These are phyloP conservation scores for Tethya wilhelma DNA, from an alignment of 37 sponge, comb jelly and placozoan genomes.

Conservation along the genomic window DNA sequence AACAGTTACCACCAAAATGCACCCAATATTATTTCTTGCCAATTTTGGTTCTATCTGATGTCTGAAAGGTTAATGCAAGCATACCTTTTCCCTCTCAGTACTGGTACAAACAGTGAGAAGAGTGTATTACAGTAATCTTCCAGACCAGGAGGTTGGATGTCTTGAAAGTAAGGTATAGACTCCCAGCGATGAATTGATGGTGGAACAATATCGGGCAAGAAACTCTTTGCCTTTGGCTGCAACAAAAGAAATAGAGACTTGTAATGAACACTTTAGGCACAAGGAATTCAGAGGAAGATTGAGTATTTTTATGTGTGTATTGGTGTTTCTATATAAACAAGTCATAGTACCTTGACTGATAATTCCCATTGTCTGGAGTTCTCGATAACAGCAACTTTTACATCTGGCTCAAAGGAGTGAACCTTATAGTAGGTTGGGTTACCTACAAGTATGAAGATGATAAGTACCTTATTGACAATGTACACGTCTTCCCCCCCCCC, in stretches of 20 bases:
- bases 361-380: too few species aligned
- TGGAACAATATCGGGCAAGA: slow-evolving; percentile 29
- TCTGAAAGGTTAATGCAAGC: not conserved
- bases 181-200: slow-evolving; percentile 6
- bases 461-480: not conserved
- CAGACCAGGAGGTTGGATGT: slow-evolving; percentile 55
- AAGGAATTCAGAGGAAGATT: too few species aligned
- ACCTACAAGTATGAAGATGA: not conserved
- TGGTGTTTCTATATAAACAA: too few species aligned
- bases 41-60: too few species aligned
- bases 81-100: slow-evolving; percentile 5
- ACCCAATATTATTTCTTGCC: too few species aligned
- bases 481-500: not conserved
- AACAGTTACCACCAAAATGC: too few species aligned
- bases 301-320: too few species aligned
- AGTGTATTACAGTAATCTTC: slow-evolving; percentile 32
- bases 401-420: not conserved
- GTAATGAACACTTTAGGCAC: too few species aligned
- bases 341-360: too few species aligned
- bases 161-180: slow-evolving; percentile 35
- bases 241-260: too few species aligned
- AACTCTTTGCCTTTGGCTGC: slow-evolving; percentile 8
- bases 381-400: not conserved
- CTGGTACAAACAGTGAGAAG: slow-evolving; percentile 53
- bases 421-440: not conserved